Conservation (phyloP, 2,797 vertebrate species). For the Yasuhikotakia modesta region DNA sequence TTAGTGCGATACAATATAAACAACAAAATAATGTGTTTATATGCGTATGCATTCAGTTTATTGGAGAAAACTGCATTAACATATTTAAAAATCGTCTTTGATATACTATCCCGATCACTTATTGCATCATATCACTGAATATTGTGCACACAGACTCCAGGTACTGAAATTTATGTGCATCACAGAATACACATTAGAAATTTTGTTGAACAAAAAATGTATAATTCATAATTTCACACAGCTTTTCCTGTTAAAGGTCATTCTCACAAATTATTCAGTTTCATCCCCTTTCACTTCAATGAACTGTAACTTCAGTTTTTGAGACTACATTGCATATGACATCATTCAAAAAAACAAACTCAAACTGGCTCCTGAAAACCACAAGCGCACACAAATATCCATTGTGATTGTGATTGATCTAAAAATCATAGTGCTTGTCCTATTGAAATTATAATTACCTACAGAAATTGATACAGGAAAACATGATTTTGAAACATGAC, state of each 20-base stretch:
- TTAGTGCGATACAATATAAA: slow-evolving; percentile 17
- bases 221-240: slow-evolving; percentile 10
- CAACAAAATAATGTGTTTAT: slow-evolving; percentile 11
- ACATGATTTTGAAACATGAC: slow-evolving; percentile 12
- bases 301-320: slow-evolving; percentile 22
- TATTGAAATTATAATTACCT: slow-evolving; percentile 6
- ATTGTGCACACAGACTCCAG: slow-evolving; percentile 12
- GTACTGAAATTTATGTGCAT: slow-evolving; percentile 17
- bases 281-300: slow-evolving; percentile 4
- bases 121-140: slow-evolving; percentile 32
- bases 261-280: slow-evolving; percentile 34
- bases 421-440: slow-evolving; percentile 26
- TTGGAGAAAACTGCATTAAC: slow-evolving; percentile 25
- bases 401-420: slow-evolving; percentile 17
- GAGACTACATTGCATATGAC: slow-evolving; percentile 11
- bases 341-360: background rate
- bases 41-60: slow-evolving; percentile 19
- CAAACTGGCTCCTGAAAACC: background rate
- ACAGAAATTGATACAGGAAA: slow-evolving; percentile 9
- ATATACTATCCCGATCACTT: slow-evolving; percentile 26
- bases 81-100: slow-evolving; percentile 22
- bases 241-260: slow-evolving; percentile 12
- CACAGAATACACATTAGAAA: slow-evolving; percentile 10
- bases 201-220: background rate
- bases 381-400: slow-evolving; percentile 17